These are phyloP conservation scores for Colistium nudipinnis DNA, from an alignment of 2,113 vertebrate genomes.

Conservation along the genomic window DNA sequence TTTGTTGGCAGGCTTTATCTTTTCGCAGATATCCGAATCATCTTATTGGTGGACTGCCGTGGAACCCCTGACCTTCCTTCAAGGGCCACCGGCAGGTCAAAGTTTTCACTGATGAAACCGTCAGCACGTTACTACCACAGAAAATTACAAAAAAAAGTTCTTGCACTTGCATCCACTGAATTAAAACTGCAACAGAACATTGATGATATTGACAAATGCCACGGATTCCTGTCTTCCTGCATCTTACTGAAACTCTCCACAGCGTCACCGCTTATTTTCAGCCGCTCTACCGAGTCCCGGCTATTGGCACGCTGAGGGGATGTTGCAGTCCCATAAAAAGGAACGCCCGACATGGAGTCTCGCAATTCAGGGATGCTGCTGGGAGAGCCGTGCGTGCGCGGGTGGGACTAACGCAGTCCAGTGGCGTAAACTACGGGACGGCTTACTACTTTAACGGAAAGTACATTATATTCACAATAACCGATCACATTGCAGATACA, in stretches of 20 bases:
- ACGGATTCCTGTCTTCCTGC: neutral
- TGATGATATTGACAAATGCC: neutral
- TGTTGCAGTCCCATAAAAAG: conserved; percentile 55
- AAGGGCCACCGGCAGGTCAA: neutral
- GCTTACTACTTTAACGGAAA: conserved; percentile 20
- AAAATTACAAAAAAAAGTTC: no score
- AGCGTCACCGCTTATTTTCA: conserved; percentile 24
- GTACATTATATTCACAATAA: neutral
- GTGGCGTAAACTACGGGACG: conserved; percentile 40
- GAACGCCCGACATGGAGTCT: conserved; percentile 44
- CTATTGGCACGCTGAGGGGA: conserved; percentile 37
- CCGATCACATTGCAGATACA: conserved; percentile 36
- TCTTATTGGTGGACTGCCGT: neutral
- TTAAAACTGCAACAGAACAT: neutral
- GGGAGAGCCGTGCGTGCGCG: conserved; percentile 18
- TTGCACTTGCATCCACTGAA: neutral
- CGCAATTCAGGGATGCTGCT: conserved; percentile 35
- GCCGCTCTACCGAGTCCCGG: conserved; percentile 9
- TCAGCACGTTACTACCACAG: neutral
- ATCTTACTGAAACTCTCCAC: conserved; percentile 17
- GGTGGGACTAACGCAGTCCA: conserved; percentile 35
- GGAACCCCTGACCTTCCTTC: neutral
- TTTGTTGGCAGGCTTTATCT: no score
- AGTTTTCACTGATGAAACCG: neutral
- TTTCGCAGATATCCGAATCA: neutral